phyloP scores from a whole-genome alignment of 2,888 invertebrate genomes.

The Neuroscelio doddi region DNA sequence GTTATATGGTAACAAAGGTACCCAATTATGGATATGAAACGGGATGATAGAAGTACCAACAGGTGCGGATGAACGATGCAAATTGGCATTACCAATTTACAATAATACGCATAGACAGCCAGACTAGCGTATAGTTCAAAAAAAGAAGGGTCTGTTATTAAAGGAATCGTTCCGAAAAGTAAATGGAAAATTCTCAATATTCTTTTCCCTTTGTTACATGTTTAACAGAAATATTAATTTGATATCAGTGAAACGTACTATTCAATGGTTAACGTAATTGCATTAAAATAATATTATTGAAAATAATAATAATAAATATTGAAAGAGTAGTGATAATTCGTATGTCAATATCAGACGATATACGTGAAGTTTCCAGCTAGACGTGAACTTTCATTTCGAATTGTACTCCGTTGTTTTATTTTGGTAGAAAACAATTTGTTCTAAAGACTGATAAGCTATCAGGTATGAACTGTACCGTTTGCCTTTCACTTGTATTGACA shows the following conservation, averaged over 20 bases:
- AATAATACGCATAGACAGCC: slow-evolving; percentile 31
- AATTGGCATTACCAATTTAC: slow-evolving; percentile 55
- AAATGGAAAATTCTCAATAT: slow-evolving; percentile 29
- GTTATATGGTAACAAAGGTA: slow-evolving; percentile 52
- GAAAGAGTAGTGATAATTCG: neutral
- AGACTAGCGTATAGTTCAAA: slow-evolving; percentile 24
- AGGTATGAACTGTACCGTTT: slow-evolving; percentile 19
- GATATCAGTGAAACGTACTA: no score
- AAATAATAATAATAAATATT: neutral
- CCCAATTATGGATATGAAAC: slow-evolving; percentile 58
- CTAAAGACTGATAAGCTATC: slow-evolving; percentile 32
- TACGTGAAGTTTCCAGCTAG: neutral
- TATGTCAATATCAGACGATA: neutral
- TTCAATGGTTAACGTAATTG: no score
- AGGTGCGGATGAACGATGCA: slow-evolving; percentile 55
- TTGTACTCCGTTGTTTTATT: neutral
- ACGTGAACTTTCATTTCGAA: neutral
- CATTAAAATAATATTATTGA: no score
- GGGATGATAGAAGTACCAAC: slow-evolving; percentile 56
- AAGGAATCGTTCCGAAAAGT: slow-evolving; percentile 33
- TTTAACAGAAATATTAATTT: no score
- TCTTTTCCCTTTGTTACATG: neutral
- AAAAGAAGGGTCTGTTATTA: slow-evolving; percentile 29
- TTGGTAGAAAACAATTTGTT: slow-evolving; percentile 21
- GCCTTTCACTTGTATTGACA: slow-evolving; percentile 35